Conservation (phyloP, 2,797 vertebrate species). For the Selene dorsalis region DNA sequence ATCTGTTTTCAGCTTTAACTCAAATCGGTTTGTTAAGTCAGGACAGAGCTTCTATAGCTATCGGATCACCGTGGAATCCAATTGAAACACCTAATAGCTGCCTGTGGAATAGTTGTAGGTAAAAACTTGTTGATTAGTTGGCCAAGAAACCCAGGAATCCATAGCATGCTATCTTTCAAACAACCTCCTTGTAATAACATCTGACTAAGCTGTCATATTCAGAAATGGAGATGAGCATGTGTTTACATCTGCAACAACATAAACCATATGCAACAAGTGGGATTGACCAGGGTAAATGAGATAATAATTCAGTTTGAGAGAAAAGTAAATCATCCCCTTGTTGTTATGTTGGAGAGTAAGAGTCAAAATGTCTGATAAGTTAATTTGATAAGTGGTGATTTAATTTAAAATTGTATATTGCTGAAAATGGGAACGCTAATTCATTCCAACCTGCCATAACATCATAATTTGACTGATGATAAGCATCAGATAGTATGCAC, state of each 20-base stretch:
- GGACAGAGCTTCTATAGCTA: slow-evolving; percentile 20
- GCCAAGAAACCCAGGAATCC: neutral
- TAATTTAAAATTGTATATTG: neutral
- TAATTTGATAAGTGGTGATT: neutral
- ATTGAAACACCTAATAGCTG: neutral
- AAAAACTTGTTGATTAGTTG: neutral
- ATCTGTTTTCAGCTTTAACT: slow-evolving; percentile 26
- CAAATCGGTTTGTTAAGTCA: slow-evolving; percentile 21
- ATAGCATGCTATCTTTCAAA: neutral
- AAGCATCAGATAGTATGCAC: slow-evolving; percentile 16
- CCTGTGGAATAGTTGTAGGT: neutral
- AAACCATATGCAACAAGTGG: neutral
- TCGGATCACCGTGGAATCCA: neutral
- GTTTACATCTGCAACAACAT: neutral
- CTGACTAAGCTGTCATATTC: neutral
- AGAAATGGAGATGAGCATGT: neutral
- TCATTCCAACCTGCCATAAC: slow-evolving; percentile 4
- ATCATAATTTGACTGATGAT: slow-evolving; percentile 8
- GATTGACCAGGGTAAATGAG: neutral
- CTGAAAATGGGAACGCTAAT: neutral
- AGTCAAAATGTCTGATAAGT: neutral
- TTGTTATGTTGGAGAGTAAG: no score
- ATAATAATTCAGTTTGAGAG: neutral
- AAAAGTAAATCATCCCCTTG: neutral
- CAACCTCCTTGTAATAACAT: neutral